phyloP scores from a whole-genome alignment of 2,113 vertebrate species.

The Catharus bicknelli region DNA sequence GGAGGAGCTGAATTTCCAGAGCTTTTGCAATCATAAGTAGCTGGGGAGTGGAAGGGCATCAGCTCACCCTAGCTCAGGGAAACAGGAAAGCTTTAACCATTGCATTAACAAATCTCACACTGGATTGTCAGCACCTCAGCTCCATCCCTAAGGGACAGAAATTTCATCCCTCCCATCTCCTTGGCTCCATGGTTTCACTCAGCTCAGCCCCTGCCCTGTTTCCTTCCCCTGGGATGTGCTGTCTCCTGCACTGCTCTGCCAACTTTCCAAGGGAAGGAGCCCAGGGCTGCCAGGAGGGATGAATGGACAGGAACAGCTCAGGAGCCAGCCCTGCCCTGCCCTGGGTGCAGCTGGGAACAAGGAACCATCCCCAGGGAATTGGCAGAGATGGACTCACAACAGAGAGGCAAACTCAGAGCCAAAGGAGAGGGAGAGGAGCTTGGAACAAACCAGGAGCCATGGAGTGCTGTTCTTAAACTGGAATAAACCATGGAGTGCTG shows the following conservation, averaged over 20 bases:
- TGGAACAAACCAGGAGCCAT: not conserved
- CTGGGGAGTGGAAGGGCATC: not conserved
- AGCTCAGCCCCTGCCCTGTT: rapidly evolving
- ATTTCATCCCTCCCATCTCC: not conserved
- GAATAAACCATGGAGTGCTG: not conserved
- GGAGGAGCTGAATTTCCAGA: not conserved
- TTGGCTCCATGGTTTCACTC: not conserved
- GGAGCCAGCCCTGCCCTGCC: not conserved
- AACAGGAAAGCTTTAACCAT: not conserved
- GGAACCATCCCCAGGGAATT: not conserved
- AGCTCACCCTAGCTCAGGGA: not conserved
- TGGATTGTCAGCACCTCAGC: not conserved
- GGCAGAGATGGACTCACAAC: rapidly evolving
- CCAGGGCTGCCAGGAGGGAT: not conserved
- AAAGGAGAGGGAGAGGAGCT: not conserved
- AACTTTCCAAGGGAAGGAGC: not conserved
- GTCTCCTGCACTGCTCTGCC: not conserved
- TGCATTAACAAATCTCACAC: not conserved
- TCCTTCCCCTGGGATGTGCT: rapidly evolving
- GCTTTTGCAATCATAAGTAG: not conserved
- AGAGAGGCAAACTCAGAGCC: not conserved
- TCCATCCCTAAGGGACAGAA: rapidly evolving
- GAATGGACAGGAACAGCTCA: not conserved
- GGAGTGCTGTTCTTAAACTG: not conserved
- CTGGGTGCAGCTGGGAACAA: not conserved